Evolutionary conservation across 1,140 invertebrate genomes (phyloP).

Genomic region (Rhizoglyphus robini): DNA sequence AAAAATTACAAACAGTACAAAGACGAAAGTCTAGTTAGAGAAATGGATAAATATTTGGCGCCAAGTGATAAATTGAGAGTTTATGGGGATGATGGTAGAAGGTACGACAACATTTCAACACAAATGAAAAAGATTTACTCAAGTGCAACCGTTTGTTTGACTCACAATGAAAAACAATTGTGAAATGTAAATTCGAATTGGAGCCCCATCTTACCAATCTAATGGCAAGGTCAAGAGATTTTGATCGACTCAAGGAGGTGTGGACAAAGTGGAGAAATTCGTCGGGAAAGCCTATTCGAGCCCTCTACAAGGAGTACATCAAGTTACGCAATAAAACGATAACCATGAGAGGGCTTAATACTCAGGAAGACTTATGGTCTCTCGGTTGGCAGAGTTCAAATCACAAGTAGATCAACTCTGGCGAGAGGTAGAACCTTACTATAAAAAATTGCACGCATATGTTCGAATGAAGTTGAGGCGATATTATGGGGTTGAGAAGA

Average conservation of each 20-base stretch:
- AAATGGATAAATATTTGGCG: slow-evolving; percentile 57
- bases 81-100: slow-evolving; percentile 54
- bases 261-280: slow-evolving; percentile 23
- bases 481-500: slow-evolving; percentile 26
- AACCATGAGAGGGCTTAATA: slow-evolving; percentile 19
- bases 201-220: slow-evolving; percentile 2
- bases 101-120: slow-evolving; percentile 29
- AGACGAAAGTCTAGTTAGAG: slow-evolving; percentile 34
- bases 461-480: slow-evolving; percentile 13
- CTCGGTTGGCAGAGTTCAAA: slow-evolving; percentile 21
- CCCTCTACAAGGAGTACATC: slow-evolving; percentile 5
- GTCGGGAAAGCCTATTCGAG: slow-evolving; percentile 9
- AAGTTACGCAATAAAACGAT: slow-evolving; percentile 21
- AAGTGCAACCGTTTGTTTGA: slow-evolving; percentile 2
- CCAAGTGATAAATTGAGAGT: slow-evolving; percentile 58
- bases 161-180: background rate
- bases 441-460: slow-evolving; percentile 24
- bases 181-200: slow-evolving; percentile 9
- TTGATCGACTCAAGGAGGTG: slow-evolving; percentile 7
- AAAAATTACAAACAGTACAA: background rate
- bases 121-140: slow-evolving; percentile 5
- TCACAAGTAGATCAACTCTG: slow-evolving; percentile 19
- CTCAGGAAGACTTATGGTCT: slow-evolving; percentile 21
- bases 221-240: slow-evolving; percentile 17
- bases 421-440: slow-evolving; percentile 23